These are phyloP conservation scores for Harpegnathos saltator DNA, from an alignment of 1,140 invertebrate genomes.

Conservation along the genomic window DNA sequence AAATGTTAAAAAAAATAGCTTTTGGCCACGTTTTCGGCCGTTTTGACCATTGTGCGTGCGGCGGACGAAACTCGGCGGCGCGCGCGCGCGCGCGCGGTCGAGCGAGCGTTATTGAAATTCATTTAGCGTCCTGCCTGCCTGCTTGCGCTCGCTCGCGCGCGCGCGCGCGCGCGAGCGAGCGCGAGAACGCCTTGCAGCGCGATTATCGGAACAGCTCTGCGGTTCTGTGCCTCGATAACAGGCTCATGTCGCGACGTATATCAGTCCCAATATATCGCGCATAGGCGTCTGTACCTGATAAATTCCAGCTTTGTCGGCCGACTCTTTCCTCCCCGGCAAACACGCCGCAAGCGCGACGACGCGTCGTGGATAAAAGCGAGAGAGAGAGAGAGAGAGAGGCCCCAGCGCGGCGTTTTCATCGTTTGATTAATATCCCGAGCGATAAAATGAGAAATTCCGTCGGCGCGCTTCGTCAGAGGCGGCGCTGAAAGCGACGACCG, in stretches of 20 bases:
- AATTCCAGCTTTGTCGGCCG: neutral
- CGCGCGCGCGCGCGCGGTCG: neutral
- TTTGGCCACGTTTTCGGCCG: too few relatives aligned
- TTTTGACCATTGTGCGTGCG: too few relatives aligned
- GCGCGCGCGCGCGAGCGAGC: too few relatives aligned
- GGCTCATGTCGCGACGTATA: slow-evolving; percentile 5
- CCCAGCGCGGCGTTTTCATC: too few relatives aligned
- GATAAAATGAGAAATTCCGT: neutral
- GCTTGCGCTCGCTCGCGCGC: too few relatives aligned
- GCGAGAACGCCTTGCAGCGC: neutral
- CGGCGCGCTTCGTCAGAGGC: neutral
- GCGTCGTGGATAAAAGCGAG: too few relatives aligned
- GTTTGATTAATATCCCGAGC: neutral
- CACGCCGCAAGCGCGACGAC: neutral
- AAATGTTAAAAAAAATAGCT: too few relatives aligned
- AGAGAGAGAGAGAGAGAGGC: too few relatives aligned
- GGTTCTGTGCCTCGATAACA: slow-evolving; percentile 34
- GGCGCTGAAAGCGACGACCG: neutral
- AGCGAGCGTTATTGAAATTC: slow-evolving; percentile 52
- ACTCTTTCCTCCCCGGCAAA: neutral
- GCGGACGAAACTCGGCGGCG: slow-evolving; percentile 68
- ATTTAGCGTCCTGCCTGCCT: slow-evolving; percentile 42
- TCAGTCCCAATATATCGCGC: neutral
- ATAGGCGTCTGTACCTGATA: neutral
- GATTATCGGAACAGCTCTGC: slow-evolving; percentile 12